Evolutionary conservation across 2,888 invertebrate genomes (phyloP).

Genomic region (Entomobrya multifasciata): DNA sequence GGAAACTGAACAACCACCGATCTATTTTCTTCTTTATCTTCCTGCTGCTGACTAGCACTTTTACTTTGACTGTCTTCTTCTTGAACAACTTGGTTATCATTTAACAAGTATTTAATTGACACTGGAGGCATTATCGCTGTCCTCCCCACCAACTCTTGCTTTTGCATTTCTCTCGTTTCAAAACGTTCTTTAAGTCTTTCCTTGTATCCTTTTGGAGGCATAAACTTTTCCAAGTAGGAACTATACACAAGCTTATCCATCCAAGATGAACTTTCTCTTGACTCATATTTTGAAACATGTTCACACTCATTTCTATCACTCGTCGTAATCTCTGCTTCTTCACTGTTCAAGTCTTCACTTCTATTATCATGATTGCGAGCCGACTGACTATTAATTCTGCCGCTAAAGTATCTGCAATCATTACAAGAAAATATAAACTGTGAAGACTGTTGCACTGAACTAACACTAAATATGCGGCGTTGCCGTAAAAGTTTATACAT

Average conservation of each 20-base stretch:
- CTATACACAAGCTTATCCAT: slow-evolving; percentile 68
- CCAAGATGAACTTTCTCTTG: slow-evolving; percentile 66
- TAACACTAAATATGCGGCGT: not conserved
- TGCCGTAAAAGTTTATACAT: not conserved
- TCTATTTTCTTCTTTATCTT: slow-evolving; percentile 66
- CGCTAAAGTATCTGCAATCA: not conserved
- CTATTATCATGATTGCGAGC: not conserved
- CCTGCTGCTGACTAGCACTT: not conserved
- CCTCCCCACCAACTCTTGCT: slow-evolving; percentile 13
- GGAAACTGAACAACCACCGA: slow-evolving; percentile 52
- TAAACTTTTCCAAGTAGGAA: slow-evolving; percentile 68
- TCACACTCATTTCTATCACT: no score
- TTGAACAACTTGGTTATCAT: slow-evolving; percentile 80
- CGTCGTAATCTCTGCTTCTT: no score
- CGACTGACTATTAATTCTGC: no score
- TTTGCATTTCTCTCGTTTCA: not conserved
- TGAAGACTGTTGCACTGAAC: not conserved
- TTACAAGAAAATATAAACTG: not conserved
- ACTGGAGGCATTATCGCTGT: slow-evolving; percentile 82
- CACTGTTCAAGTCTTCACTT: not conserved
- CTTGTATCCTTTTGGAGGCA: slow-evolving; percentile 49
- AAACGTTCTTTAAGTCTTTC: not conserved
- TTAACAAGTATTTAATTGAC: slow-evolving; percentile 83
- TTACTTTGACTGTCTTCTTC: slow-evolving; percentile 59
- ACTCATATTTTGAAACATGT: no score